phyloP scores from a whole-genome alignment of 2,888 invertebrate species.

The Keiferia lycopersicella region DNA sequence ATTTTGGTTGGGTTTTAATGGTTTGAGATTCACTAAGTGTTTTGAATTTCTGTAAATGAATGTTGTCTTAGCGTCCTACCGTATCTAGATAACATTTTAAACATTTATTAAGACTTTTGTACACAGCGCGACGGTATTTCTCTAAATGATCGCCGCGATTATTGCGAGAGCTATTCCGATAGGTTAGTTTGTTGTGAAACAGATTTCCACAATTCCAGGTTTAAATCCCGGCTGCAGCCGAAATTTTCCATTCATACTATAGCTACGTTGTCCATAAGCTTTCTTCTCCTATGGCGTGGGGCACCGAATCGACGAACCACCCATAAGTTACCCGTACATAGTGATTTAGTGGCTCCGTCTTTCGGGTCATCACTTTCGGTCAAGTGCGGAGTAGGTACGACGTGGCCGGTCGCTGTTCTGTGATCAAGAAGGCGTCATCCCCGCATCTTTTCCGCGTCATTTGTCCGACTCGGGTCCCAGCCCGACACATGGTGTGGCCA shows the following conservation, averaged over 20 bases:
- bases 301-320: too few relatives aligned
- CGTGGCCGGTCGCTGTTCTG: constrained; percentile 41
- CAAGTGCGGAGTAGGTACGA: constrained; percentile 5
- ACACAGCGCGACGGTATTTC: too few relatives aligned
- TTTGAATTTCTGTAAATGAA: background rate
- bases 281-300: too few relatives aligned
- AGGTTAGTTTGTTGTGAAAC: too few relatives aligned
- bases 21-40: background rate
- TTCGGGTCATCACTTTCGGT: background rate
- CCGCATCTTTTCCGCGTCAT: constrained; percentile 72
- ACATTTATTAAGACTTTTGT: too few relatives aligned
- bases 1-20: constrained; percentile 10
- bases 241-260: too few relatives aligned
- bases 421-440: constrained; percentile 63
- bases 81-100: too few relatives aligned
- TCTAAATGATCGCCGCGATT: too few relatives aligned
- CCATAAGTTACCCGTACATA: background rate
- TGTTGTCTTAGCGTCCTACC: background rate
- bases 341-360: constrained; percentile 9
- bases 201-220: too few relatives aligned
- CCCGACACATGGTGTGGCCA: constrained; percentile 42
- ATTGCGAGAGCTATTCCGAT: too few relatives aligned
- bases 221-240: too few relatives aligned
- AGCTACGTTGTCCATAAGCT: background rate
- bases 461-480: constrained; percentile 46